Evolutionary conservation across 2,113 vertebrate species (phyloP), one percentile per base, ranked within the genome.

Genomic region (Sinocyclocheilus rhinocerous): DNA sequence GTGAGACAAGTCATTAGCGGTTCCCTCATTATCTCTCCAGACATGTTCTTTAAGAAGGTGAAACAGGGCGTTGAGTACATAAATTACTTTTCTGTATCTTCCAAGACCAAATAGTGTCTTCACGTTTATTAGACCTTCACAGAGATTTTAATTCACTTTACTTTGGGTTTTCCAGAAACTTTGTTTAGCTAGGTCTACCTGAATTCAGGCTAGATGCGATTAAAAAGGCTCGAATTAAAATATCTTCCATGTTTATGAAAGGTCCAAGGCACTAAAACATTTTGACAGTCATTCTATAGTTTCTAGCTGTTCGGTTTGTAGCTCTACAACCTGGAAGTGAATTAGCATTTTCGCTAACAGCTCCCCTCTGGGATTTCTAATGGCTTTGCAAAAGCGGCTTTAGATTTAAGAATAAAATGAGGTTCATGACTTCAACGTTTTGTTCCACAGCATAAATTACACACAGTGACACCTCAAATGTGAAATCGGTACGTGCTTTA

Each of bases 1-100:
- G 9, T 9, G 48, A 33, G 76, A 77, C 76, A 55, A 77, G 76
- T 77, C 76, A 77, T 77, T 77, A 77, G 76, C 76, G 7, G 29
- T 18, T 77, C 48, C 50, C 24, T 77, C 76, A 77, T 77, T 77
- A 77, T 55, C 73, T 76, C 45, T 24, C 42, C 6, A 24, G 42
- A 76, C 42, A 76, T 26, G 73, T 76, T 29, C 48, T 52, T 55
- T 18, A 77, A 77, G 4, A 52, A 77, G 76, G 76, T 77, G 48
- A 77, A 77, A 26, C 16, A 77, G 48, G 76, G 76, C 12, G 76
- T 4, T 50, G 24, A 77, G 76, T 29, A 77, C 76, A 77, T 77
- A 77, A 77, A 77, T 77, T 77, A 55, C 76, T 52, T 52, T 55
- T 33, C n/a, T 29, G 72, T 50, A 76, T 76, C 73, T 42, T 50